Percentiles rank a stretch among this genome's conserved stretches.
phyloP scores from a whole-genome alignment of 2,888 invertebrate genomes.

The Folsomia candida region DNA sequence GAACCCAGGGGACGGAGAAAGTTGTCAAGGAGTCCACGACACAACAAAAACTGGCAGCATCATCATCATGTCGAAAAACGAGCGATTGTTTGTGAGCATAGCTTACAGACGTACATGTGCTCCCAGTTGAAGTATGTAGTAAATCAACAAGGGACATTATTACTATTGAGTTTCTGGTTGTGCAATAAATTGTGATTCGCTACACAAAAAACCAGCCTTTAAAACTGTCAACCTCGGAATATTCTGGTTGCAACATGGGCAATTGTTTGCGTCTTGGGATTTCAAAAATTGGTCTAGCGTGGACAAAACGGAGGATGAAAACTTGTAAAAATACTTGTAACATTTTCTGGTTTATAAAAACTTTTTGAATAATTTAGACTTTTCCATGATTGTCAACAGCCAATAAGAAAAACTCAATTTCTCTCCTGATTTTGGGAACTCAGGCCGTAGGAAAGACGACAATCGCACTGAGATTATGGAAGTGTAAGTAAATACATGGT shows the following conservation, averaged over 20 bases:
- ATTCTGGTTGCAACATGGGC: slow-evolving; percentile 36
- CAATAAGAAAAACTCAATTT: slow-evolving; percentile 31
- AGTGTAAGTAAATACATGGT: slow-evolving; percentile 38
- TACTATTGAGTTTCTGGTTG: too few relatives aligned
- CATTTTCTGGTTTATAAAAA: neutral
- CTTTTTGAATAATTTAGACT: neutral
- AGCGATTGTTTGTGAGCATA: too few relatives aligned
- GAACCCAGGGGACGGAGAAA: too few relatives aligned
- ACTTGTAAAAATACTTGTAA: slow-evolving; percentile 33
- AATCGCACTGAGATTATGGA: slow-evolving; percentile 44
- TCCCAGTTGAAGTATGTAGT: neutral
- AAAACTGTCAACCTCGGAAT: too few relatives aligned
- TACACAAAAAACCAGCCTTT: too few relatives aligned
- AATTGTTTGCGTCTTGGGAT: slow-evolving; percentile 48
- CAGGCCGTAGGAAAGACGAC: slow-evolving; percentile 46
- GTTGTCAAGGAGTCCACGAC: neutral
- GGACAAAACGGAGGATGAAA: slow-evolving; percentile 42
- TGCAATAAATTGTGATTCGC: neutral
- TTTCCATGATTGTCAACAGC: slow-evolving; percentile 14
- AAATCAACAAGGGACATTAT: neutral
- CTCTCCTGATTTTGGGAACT: slow-evolving; percentile 46
- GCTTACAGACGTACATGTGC: too few relatives aligned
- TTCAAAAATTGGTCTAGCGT: slow-evolving; percentile 44
- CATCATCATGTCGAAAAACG: neutral
- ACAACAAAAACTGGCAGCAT: neutral